Evolutionary conservation across 2,797 vertebrate species (phyloP).

Genomic region (Vultur gryphus): DNA sequence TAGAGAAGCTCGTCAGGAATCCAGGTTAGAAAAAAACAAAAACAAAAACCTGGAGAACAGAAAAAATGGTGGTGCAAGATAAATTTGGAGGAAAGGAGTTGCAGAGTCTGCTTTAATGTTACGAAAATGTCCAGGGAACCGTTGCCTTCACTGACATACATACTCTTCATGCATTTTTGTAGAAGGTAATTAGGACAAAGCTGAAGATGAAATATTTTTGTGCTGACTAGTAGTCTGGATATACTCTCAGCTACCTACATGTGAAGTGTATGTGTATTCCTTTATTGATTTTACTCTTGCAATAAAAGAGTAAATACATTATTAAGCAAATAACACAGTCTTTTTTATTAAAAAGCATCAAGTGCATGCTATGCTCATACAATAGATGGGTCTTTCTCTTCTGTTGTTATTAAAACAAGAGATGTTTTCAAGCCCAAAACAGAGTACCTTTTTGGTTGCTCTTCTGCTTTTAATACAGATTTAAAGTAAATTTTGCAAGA

Average conservation of each 20-base stretch:
- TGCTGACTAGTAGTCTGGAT: not conserved
- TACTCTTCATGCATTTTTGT: not conserved
- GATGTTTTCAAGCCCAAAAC: not conserved
- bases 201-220: not conserved
- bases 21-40: not conserved
- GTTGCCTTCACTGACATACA: not conserved
- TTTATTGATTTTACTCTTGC: not conserved
- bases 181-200: not conserved
- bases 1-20: not conserved
- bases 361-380: fast-evolving
- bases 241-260: not conserved
- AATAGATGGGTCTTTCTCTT: not conserved
- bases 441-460: not conserved
- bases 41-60: fast-evolving
- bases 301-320: not conserved
- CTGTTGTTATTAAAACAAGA: not conserved
- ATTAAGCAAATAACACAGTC: not conserved
- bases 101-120: not conserved
- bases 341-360: not conserved
- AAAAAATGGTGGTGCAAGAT: not conserved
- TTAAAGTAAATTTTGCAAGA: not conserved
- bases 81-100: not conserved
- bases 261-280: not conserved
- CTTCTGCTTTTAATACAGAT: not conserved
- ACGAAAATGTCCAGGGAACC: not conserved